Conservation (phyloP, 2,797 vertebrate genomes). For the Margarornis squamiger region DNA sequence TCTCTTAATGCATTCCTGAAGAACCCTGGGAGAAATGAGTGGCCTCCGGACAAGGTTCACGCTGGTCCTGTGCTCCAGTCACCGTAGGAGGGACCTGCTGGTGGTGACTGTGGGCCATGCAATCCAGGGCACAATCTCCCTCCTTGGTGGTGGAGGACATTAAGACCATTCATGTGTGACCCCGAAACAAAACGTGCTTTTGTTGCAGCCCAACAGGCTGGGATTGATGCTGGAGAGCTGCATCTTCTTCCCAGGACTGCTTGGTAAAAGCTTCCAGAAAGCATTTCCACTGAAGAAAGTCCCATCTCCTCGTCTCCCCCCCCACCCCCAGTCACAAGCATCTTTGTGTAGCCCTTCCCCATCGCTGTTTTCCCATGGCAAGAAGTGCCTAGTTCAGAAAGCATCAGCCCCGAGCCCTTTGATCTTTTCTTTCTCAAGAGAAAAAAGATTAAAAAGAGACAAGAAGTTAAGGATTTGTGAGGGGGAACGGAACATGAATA, state of each 20-base stretch:
- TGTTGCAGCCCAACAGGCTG: not conserved
- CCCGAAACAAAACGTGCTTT: not conserved
- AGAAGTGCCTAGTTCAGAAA: slow-evolving; percentile 61
- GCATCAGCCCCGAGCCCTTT: slow-evolving; percentile 56
- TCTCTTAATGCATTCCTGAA: not conserved
- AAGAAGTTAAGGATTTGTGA: slow-evolving; percentile 67
- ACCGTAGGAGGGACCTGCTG: not conserved
- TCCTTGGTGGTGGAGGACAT: not conserved
- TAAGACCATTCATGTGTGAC: not conserved
- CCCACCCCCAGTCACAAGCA: not conserved
- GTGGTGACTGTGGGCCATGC: not conserved
- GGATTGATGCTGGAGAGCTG: not conserved
- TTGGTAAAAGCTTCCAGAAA: not conserved
- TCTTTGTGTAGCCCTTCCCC: slow-evolving; percentile 29
- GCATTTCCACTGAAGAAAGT: not conserved
- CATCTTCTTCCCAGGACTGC: not conserved
- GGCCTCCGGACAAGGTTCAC: not conserved
- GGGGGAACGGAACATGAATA: slow-evolving; percentile 61
- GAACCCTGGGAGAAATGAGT: not conserved
- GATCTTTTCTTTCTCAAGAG: slow-evolving; percentile 67
- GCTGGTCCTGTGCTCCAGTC: not conserved
- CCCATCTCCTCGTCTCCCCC: not conserved
- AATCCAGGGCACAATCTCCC: not conserved
- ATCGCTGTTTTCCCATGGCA: slow-evolving; percentile 44
- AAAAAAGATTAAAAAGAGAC: slow-evolving; percentile 65